Base-by-base conservation (phyloP, 2,113 vertebrate species). In the Nesogale talazaci region DNA sequence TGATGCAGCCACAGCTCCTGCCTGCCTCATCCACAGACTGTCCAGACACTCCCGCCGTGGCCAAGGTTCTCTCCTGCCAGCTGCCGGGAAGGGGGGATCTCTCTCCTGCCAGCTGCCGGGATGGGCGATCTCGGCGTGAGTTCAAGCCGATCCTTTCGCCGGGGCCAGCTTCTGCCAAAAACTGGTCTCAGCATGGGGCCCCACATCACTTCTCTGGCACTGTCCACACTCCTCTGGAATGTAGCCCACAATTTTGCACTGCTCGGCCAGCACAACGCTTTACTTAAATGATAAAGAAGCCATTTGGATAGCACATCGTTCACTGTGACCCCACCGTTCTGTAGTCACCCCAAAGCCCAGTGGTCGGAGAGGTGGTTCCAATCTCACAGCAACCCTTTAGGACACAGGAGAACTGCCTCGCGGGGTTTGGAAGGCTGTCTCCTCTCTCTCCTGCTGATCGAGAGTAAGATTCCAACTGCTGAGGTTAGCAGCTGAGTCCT, bases 271-370 rank as follows among this genome's bases (percentile, higher is more conserved):
- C 27, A 25, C 69, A 81, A 76, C 93, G 29, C 17, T 72, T 91
- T 67, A 56, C 83, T 86, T 82, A 40, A 61, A 40, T 40, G 29
- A 92, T 69, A 70, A 38, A 59, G 34, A 92, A 74, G 78, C 40
- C 83, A 31, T 36, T 15, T 31, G 78, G 38, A 5, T 56, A 40
- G 74, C 23, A 6, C 29, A 75, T 72, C 29, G 6, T 91, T 86
- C 12, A 8, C 15, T 90, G 92, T 83, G 27, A 12, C 40, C 38
- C 34, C 20, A 46, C 16, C 3, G 46, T 23, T 88, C 42, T 81
- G 27, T 89, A 16, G 89, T 86, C n/a, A 34, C 46, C 4, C 36
- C 5, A 72, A 36, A 20, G 34, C n/a, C 17, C 15, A 72, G n/a
- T 69, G 31, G 67, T 16, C 27, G 11, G 31, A 16, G 65, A 67